A percentile compares a stretch with the other conserved stretches of the same genome.
Evolutionary conservation across 2,797 vertebrate species (phyloP).

Genomic region (Sebastes paucispinis): DNA sequence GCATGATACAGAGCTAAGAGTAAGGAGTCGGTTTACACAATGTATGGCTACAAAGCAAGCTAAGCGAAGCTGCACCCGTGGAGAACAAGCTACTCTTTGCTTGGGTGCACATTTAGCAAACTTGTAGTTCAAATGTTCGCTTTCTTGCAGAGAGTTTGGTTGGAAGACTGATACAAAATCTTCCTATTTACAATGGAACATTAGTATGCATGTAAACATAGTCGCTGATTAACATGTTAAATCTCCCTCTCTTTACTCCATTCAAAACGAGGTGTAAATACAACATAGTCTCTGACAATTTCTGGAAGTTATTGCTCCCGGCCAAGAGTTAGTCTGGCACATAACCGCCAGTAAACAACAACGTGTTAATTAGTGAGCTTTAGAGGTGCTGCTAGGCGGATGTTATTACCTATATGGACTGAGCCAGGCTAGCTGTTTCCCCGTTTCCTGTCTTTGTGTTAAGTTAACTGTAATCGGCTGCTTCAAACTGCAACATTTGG

Average conservation of each 20-base stretch:
- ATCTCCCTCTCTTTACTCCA: neutral
- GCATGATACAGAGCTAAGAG: neutral
- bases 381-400: neutral
- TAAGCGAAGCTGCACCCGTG: neutral
- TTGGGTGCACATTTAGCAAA: neutral
- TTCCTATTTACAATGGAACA: neutral
- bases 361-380: neutral
- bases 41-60: neutral
- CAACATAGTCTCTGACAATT: neutral
- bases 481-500: neutral
- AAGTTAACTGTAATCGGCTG: neutral
- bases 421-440: neutral
- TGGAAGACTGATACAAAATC: neutral
- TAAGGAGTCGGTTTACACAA: conserved; percentile 34
- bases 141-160: neutral
- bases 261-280: neutral
- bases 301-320: neutral
- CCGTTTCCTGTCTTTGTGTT: neutral
- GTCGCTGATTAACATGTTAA: no score
- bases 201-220: no score
- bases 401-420: neutral
- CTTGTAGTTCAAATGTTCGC: neutral
- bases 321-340: neutral
- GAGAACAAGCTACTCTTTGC: neutral
- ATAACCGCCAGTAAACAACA: neutral